phyloP scores from a whole-genome alignment of 2,113 vertebrate species.

The Cyanocitta stelleri region DNA sequence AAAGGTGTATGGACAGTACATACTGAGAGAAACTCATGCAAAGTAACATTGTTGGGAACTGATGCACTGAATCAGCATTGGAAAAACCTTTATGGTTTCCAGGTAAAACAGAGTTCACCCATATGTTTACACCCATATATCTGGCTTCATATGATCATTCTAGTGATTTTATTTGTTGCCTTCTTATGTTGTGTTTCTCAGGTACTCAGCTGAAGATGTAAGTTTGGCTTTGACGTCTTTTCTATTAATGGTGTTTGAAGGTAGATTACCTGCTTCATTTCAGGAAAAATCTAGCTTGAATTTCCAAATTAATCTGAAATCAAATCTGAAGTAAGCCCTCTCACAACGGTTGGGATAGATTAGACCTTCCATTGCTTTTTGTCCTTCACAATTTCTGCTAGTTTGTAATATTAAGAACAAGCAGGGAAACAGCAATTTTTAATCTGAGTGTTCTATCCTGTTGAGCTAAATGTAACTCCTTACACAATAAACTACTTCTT shows the following conservation, averaged over 20 bases:
- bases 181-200: neutral
- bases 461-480: neutral
- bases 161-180: accelerated
- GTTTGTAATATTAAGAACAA: neutral
- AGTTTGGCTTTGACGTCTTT: neutral
- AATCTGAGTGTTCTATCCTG: neutral
- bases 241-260: neutral
- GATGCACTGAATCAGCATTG: neutral
- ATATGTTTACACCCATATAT: neutral
- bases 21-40: neutral
- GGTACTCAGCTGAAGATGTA: neutral
- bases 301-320: neutral
- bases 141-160: neutral
- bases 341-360: neutral
- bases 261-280: neutral
- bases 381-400: neutral
- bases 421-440: neutral
- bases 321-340: neutral
- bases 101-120: neutral
- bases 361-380: neutral
- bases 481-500: neutral
- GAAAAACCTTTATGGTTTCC: neutral
- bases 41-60: neutral
- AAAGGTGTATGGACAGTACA: neutral
- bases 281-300: neutral